These are phyloP conservation scores for Notolabrus celidotus DNA, from an alignment of 2,797 vertebrate genomes.

Conservation along the genomic window DNA sequence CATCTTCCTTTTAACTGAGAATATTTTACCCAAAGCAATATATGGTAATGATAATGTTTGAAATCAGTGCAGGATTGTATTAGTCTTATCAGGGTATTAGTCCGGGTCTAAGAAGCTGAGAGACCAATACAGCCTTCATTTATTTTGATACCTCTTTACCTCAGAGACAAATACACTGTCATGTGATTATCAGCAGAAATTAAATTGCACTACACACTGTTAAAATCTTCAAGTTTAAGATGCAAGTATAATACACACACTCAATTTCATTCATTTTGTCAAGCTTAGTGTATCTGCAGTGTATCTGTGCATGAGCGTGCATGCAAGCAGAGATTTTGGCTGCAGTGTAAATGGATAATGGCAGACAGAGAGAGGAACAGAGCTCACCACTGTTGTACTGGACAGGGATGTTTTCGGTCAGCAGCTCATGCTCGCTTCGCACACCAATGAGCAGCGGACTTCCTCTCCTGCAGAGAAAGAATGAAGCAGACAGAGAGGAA, in stretches of 20 bases:
- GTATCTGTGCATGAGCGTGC: not conserved
- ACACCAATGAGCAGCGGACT: conserved; percentile 96
- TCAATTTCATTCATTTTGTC: not conserved
- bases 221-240: not conserved
- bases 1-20: too few species aligned
- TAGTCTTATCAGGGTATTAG: too few species aligned
- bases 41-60: too few species aligned
- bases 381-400: conserved; percentile 92
- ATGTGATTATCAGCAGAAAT: not conserved
- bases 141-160: too few species aligned
- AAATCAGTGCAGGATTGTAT: too few species aligned
- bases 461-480: conserved; percentile 87
- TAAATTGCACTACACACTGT: not conserved
- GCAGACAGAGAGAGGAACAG: conserved; percentile 33
- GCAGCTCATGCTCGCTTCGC: conserved; percentile 91
- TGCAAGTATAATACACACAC: not conserved
- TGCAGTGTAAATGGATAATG: conserved; percentile 26
- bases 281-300: not conserved
- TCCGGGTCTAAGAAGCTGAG: too few species aligned
- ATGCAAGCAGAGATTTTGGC: not conserved
- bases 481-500: conserved; percentile 20
- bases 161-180: not conserved
- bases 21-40: too few species aligned
- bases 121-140: too few species aligned
- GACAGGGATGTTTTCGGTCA: conserved; percentile 91